Percentiles rank a stretch among this genome's conserved stretches.
Evolutionary conservation across 2,113 vertebrate species (phyloP).

Genomic region (Lucifuga dentata): DNA sequence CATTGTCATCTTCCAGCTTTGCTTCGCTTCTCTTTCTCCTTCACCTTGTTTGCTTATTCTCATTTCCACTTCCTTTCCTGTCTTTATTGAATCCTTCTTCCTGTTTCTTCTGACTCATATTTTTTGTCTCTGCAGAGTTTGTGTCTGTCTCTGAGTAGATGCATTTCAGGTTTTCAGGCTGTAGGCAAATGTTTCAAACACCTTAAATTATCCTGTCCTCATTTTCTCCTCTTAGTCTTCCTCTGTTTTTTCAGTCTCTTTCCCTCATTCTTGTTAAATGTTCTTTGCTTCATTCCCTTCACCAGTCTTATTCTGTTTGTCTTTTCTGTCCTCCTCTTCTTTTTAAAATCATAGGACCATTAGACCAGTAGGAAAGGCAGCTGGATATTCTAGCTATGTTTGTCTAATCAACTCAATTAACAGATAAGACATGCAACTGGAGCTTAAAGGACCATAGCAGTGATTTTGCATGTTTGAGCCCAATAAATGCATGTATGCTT

Average conservation of each 20-base stretch:
- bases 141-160: constrained; percentile 33
- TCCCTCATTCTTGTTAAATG: constrained; percentile 44
- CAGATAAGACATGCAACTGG: neutral
- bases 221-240: constrained; percentile 28
- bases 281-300: constrained; percentile 39
- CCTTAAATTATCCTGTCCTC: constrained; percentile 39
- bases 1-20: constrained; percentile 5
- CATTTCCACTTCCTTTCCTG: constrained; percentile 36
- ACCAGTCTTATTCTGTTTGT: constrained; percentile 33
- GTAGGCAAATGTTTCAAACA: constrained; percentile 37
- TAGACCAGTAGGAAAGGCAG: neutral
- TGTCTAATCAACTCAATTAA: neutral
- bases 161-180: constrained; percentile 50
- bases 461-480: too few relatives aligned
- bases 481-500: too few relatives aligned
- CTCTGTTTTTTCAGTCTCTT: constrained; percentile 20
- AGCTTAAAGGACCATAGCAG: too few relatives aligned
- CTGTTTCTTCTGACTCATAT: constrained; percentile 32
- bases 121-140: constrained; percentile 9
- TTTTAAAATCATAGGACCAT: constrained; percentile 20
- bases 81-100: constrained; percentile 43
- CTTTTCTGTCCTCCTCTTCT: constrained; percentile 39
- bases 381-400: neutral
- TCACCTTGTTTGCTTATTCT: constrained; percentile 28
- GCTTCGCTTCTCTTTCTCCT: constrained; percentile 26